Base-by-base conservation (phyloP, 2,113 vertebrate genomes). In the Turnix velox region DNA sequence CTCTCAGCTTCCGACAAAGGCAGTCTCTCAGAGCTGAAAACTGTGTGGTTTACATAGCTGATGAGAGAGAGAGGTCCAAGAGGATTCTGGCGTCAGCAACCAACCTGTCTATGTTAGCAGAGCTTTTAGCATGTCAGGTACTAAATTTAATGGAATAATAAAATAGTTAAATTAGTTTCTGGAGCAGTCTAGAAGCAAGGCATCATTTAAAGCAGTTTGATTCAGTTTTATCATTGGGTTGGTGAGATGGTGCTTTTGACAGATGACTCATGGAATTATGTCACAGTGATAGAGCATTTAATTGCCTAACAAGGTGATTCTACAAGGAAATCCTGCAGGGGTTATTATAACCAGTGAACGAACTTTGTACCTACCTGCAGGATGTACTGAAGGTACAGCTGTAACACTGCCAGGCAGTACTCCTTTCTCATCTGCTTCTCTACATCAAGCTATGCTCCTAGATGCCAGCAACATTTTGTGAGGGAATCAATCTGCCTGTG, bases 361-460 rank as follows among this genome's bases (percentile, higher is more conserved):
- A 89, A 79, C 81, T 78, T 82, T n/a, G 31, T 78, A 65, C 74
- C 33, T 95, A 6, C 31, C 93, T 82, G 73, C 69, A 84, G 81
- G 87, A 75, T 59, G 40, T 22, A 28, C 57, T 28, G 74, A 63
- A 78, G 48, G 77, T 89, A 78, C 77, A 94, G 69, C 81, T 91
- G 84, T 84, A 84, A 48, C 46, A 14, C 35, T 35, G 72, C 61
- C 57, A 75, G 66, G 61, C 43, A 92, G 33, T 37, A 18, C 52
- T 93, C 37, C 77, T 66, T 75, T 71, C 77, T 94, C 77, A 81
- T 91, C 89, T 91, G 87, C 87, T 91, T 55, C 11, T 3, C 68
- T 51, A 24, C 27, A 67, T 55, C 48, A 58, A 63, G 43, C 55
- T 33, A 15, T 6, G 54, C 30, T 37, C n/a, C 54, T 30, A 39